A percentile compares a stretch with the other conserved stretches of the same genome.
Evolutionary conservation across 2,113 vertebrate genomes (phyloP).

Genomic region (Sceloporus tristichus): DNA sequence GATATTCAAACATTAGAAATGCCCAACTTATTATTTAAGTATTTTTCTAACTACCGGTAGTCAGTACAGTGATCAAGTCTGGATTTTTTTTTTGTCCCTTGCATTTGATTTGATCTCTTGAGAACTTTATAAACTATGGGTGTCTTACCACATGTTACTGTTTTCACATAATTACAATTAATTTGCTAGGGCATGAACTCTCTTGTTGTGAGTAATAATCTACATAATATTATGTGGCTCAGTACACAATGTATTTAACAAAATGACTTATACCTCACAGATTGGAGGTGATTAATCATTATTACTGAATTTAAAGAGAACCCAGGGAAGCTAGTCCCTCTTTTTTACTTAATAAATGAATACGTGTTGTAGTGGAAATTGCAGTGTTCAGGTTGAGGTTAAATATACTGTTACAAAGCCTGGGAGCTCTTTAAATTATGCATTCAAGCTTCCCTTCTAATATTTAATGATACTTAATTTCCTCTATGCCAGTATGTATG

Average conservation of each 20-base stretch:
- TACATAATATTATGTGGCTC: conserved; percentile 51
- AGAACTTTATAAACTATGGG: conserved; percentile 29
- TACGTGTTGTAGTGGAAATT: conserved; percentile 11
- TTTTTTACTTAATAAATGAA: conserved; percentile 28
- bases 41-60: conserved; percentile 23
- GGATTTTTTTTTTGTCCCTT: not conserved
- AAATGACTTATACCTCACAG: conserved; percentile 43
- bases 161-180: conserved; percentile 36
- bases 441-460: not conserved
- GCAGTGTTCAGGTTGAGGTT: not conserved
- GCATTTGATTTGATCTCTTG: conserved; percentile 42
- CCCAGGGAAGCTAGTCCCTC: conserved; percentile 2
- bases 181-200: conserved; percentile 12
- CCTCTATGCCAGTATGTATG: not conserved
- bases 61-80: conserved; percentile 30
- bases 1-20: not conserved
- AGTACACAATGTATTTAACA: conserved; percentile 53
- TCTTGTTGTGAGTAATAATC: conserved; percentile 51
- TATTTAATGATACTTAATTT: conserved; percentile 18
- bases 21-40: conserved; percentile 9
- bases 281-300: conserved; percentile 45
- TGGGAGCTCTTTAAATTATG: conserved; percentile 14
- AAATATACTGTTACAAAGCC: not conserved
- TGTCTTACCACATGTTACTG: not conserved
- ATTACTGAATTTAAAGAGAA: conserved; percentile 48